These are phyloP conservation scores for Drosophila stalkeri DNA, from an alignment of 2,888 invertebrate genomes.

Conservation along the genomic window DNA sequence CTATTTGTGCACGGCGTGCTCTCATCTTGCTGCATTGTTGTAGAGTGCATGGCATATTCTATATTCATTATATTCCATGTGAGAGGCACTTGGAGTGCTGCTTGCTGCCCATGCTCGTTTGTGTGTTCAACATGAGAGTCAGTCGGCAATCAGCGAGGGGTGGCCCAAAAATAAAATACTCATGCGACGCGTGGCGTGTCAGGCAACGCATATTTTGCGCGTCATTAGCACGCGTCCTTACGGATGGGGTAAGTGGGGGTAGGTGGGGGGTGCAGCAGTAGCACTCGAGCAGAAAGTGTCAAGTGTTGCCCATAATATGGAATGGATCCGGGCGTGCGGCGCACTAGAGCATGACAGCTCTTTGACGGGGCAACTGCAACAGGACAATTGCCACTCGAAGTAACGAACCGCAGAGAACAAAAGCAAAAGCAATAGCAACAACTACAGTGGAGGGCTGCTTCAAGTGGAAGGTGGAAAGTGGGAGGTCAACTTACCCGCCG, in stretches of 20 bases:
- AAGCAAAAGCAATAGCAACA: slow-evolving; percentile 26
- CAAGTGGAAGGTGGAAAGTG: background rate
- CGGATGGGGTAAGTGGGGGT: background rate
- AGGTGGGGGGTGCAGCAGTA: background rate
- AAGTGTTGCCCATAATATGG: slow-evolving; percentile 82
- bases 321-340: slow-evolving; percentile 51
- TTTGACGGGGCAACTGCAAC: slow-evolving; percentile 71
- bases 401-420: slow-evolving; percentile 79
- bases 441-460: background rate
- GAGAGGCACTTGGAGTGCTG: slow-evolving; percentile 35
- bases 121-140: slow-evolving; percentile 40
- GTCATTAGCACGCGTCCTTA: slow-evolving; percentile 79
- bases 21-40: background rate
- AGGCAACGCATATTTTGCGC: slow-evolving; percentile 79
- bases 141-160: slow-evolving; percentile 59
- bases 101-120: slow-evolving; percentile 21
- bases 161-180: slow-evolving; percentile 70
- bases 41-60: slow-evolving; percentile 9
- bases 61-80: slow-evolving; percentile 40
- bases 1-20: slow-evolving; percentile 12
- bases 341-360: slow-evolving; percentile 78
- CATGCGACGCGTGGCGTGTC: slow-evolving; percentile 35
- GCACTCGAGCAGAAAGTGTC: slow-evolving; percentile 75
- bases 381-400: slow-evolving; percentile 78
- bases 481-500: slow-evolving; percentile 86